Conservation (phyloP, 2,797 vertebrate species). For the Xiphorhynchus erythropygius region DNA sequence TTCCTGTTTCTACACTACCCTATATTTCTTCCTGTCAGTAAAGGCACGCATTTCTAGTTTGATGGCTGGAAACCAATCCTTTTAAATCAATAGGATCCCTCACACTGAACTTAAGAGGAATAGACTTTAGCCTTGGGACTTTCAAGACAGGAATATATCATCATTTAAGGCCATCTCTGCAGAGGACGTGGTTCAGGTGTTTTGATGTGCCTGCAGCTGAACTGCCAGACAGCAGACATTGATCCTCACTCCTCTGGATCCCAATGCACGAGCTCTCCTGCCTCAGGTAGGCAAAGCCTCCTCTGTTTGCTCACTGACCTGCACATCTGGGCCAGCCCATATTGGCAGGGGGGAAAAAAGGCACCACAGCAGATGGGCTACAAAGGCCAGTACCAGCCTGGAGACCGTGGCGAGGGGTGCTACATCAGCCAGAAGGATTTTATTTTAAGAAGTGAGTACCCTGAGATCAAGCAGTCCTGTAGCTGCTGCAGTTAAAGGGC, state of each 20-base stretch:
- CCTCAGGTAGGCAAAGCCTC: background rate
- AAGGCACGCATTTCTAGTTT: background rate
- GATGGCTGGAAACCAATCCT: background rate
- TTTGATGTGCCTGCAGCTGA: background rate
- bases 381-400: background rate
- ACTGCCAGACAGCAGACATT: background rate
- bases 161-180: background rate
- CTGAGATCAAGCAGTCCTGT: background rate
- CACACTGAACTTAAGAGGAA: background rate
- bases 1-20: background rate
- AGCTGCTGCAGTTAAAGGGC: background rate
- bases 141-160: background rate
- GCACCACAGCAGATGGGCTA: background rate
- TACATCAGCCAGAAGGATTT: background rate
- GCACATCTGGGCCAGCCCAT: background rate
- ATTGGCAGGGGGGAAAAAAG: background rate
- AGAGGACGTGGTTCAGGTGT: background rate
- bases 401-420: background rate
- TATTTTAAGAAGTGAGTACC: background rate
- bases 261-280: background rate
- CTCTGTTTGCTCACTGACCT: background rate
- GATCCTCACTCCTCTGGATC: background rate
- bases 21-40: background rate
- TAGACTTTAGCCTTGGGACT: background rate
- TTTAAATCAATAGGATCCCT: conserved; percentile 12